phyloP scores from a whole-genome alignment of 2,113 vertebrate genomes.

The Nothocercus julius region DNA sequence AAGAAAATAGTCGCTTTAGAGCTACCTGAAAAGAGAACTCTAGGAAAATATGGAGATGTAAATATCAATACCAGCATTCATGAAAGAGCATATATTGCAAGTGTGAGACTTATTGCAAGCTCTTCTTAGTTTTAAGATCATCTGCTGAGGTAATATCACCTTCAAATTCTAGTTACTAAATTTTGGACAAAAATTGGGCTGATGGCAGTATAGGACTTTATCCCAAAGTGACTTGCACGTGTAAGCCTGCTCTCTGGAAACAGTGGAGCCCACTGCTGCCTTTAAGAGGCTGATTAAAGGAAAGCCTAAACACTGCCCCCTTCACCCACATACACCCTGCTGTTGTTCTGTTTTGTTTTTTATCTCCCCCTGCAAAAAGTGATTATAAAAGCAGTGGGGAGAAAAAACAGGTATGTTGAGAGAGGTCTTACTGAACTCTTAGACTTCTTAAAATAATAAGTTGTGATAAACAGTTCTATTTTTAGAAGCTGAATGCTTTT shows the following conservation, averaged over 20 bases:
- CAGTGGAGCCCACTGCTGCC: not conserved
- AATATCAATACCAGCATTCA: not conserved
- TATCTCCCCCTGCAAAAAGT: not conserved
- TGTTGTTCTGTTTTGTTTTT: too few species aligned
- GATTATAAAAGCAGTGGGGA: not conserved
- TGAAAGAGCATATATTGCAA: not conserved
- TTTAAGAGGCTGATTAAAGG: not conserved
- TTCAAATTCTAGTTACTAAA: not conserved
- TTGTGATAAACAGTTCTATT: rapidly evolving
- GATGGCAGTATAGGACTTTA: rapidly evolving
- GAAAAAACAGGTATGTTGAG: not conserved
- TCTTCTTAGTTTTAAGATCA: not conserved
- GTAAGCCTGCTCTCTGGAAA: not conserved
- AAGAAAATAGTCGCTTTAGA: not conserved
- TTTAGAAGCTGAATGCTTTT: not conserved
- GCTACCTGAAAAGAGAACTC: not conserved
- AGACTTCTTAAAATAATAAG: not conserved
- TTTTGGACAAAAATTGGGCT: not conserved
- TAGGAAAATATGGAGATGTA: rapidly evolving
- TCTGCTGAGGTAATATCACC: not conserved
- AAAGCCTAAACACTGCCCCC: not conserved
- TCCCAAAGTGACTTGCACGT: not conserved
- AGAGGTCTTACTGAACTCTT: not conserved
- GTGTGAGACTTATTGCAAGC: not conserved
- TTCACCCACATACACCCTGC: not conserved